Evolutionary conservation across 2,113 vertebrate species (phyloP), one percentile per base, ranked within the genome.

Genomic region (Miniopterus natalensis): DNA sequence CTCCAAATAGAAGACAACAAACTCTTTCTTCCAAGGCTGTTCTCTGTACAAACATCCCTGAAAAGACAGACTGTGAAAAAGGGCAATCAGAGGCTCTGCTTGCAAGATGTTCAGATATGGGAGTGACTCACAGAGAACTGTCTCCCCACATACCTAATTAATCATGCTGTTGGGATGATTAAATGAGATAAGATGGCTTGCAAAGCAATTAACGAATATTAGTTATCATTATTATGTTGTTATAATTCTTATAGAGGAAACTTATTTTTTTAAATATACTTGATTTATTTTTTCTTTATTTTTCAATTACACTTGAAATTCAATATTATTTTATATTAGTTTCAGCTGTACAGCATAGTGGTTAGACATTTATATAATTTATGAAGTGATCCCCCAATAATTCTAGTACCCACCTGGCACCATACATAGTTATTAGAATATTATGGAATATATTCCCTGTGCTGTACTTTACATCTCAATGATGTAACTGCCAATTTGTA

Each of bases 151-250:
- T 84, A 20, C 47, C 23, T 40, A 53, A 92, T 40, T 73, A 63
- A 83, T 17, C 27, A 36, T 29, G 29, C 83, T 59, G 14, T 31
- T 87, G 68, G 9, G 42, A 61, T 65, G 40, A 55, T 53, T 85
- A 75, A 91, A 70, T 80, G 63, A 80, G 45, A 73, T 68, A 66
- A 92, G 71, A 70, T 75, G 59, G 11, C 6, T 87, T 89, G 20
- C 42, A 71, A 87, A 90, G 42, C 55, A 63, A 57, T 94, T 23
- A 71, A 63, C 77, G 40, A 84, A 61, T 71, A 70, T 83, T 81
- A 86, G 49, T 49, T 73, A 71, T 74, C 31, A 68, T 92, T 84
- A 20, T 84, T 71, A 51, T 21, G 25, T 40, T 86, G 11, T 95
- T 93, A 55, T 81, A 86, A 57, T 80, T 77, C 9, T 71, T 49